These are phyloP conservation scores for Halisarca cf. caerulea DNA, from an alignment of 37 sponge, comb jelly and placozoan species.

Conservation along the genomic window DNA sequence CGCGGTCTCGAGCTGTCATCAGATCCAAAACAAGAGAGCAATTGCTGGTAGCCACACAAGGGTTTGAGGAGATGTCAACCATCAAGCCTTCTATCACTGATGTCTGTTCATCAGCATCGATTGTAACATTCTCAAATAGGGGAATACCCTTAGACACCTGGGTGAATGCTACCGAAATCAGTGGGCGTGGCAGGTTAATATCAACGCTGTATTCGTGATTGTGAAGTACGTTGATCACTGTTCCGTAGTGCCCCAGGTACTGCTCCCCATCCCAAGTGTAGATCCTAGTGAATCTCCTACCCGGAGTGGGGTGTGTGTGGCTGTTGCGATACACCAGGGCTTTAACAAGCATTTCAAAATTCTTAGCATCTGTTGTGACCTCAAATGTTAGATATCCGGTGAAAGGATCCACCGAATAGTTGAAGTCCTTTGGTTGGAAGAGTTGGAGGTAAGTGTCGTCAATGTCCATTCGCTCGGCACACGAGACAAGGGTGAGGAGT, in stretches of 20 bases:
- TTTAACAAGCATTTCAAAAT: slow-evolving; percentile 36
- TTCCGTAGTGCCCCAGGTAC: slow-evolving; percentile 12
- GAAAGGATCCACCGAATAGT: not conserved
- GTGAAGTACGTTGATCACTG: not conserved
- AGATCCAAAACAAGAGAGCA: not conserved
- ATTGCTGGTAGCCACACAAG: not conserved
- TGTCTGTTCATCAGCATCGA: not conserved
- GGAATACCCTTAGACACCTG: not conserved
- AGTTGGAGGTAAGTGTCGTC: not conserved
- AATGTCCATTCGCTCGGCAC: not conserved
- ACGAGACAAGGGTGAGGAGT: not conserved
- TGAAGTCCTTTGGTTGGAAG: not conserved
- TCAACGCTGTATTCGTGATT: not conserved
- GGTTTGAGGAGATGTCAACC: slow-evolving; percentile 1
- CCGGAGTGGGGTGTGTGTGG: slow-evolving; percentile 54
- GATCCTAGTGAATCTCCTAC: slow-evolving; percentile 20
- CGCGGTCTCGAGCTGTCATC: slow-evolving; percentile 20
- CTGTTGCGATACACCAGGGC: slow-evolving; percentile 44
- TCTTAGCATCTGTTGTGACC: not conserved
- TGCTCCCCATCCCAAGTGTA: slow-evolving; percentile 4
- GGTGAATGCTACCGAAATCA: not conserved
- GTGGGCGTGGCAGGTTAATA: not conserved
- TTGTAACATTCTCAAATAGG: not conserved
- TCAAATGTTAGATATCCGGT: slow-evolving; percentile 38
- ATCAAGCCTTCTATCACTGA: not conserved